Percentiles rank a stretch among this genome's conserved stretches.
These are phyloP conservation scores for Sinodicranocentrus sp. DNA, from an alignment of 2,888 invertebrate species.

Conservation along the genomic window DNA sequence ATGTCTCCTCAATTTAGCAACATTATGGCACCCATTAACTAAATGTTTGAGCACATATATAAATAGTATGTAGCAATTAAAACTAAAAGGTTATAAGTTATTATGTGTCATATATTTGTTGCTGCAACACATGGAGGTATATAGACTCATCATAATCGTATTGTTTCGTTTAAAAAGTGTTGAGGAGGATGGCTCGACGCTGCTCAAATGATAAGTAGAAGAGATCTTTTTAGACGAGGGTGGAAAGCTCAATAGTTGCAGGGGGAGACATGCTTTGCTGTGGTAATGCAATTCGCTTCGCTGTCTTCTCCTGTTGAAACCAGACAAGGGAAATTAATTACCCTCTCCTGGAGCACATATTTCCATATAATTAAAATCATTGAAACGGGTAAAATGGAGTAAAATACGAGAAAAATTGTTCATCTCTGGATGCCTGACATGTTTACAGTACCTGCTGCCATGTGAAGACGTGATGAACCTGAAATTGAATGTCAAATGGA, in stretches of 20 bases:
- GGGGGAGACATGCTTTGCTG: conserved; percentile 72
- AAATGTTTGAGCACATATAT: conserved; percentile 44
- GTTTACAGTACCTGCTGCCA: conserved; percentile 75
- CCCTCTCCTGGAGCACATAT: no score
- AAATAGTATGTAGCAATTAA: conserved; percentile 10
- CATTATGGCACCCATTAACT: conserved; percentile 61
- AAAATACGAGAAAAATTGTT: conserved; percentile 32
- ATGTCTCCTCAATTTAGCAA: no score
- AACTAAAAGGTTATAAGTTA: background rate
- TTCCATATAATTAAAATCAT: conserved; percentile 34
- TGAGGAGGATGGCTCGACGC: conserved; percentile 9
- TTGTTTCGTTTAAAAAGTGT: conserved; percentile 6
- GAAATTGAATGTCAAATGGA: conserved; percentile 28
- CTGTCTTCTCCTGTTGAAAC: conserved; percentile 74
- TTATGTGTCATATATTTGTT: background rate
- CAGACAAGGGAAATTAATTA: no score
- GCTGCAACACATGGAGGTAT: background rate
- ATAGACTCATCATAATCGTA: background rate
- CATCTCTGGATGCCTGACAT: conserved; percentile 64
- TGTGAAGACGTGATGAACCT: conserved; percentile 75
- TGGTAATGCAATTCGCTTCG: conserved; percentile 71
- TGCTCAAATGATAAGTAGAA: background rate
- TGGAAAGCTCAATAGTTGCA: conserved; percentile 76
- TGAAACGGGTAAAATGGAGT: background rate
- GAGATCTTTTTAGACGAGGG: conserved; percentile 73